Evolutionary conservation across 2,797 vertebrate species (phyloP).

Genomic region (Paratrypauchen microcephalus): DNA sequence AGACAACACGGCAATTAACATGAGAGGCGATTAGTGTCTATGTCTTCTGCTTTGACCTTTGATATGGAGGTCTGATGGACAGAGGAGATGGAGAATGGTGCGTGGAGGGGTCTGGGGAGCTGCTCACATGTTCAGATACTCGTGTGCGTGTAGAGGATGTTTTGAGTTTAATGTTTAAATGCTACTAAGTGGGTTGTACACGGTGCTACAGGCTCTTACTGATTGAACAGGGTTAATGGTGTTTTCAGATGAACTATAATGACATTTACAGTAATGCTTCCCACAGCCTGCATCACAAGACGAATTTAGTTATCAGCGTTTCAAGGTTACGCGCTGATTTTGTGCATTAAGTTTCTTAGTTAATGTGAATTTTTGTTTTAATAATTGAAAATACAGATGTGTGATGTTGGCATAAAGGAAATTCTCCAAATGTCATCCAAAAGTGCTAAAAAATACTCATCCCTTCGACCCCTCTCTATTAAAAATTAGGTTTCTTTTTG

Average conservation of each 20-base stretch:
- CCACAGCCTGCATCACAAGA: slow-evolving; percentile 13
- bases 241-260: slow-evolving; percentile 24
- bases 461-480: too few relatives aligned
- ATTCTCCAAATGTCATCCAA: too few relatives aligned
- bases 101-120: slow-evolving; percentile 10
- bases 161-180: too few relatives aligned
- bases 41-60: slow-evolving; percentile 62
- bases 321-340: not conserved
- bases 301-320: slow-evolving; percentile 15
- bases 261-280: slow-evolving; percentile 45
- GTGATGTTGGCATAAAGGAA: too few relatives aligned
- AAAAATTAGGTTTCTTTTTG: too few relatives aligned
- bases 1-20: slow-evolving; percentile 46
- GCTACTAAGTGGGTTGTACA: not conserved
- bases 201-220: not conserved
- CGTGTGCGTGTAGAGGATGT: too few relatives aligned
- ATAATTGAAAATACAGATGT: too few relatives aligned
- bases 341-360: not conserved
- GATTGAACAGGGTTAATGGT: slow-evolving; percentile 35
- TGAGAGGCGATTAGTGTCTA: slow-evolving; percentile 48
- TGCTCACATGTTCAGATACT: not conserved
- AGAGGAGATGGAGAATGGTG: not conserved
- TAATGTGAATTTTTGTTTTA: not conserved
- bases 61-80: slow-evolving; percentile 26
- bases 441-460: too few relatives aligned